Evolutionary conservation across 2,888 invertebrate species (phyloP), one percentile per base, ranked within the genome.

Genomic region (Cerceris rybyensis): DNA sequence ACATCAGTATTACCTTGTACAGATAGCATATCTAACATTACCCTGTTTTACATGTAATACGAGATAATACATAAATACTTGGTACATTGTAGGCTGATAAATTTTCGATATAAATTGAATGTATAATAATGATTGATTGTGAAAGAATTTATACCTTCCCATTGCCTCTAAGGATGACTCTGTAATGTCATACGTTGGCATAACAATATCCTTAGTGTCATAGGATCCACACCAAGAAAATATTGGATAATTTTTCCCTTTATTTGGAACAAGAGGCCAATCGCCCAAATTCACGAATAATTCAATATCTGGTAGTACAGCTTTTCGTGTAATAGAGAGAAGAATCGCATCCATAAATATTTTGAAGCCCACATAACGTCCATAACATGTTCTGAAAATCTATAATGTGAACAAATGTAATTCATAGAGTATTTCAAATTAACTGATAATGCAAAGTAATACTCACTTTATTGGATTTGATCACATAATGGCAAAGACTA

Each of bases 171-270:
- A 92, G 0, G 97, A 96, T 13, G 98, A 96, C 93, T 98, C 97
- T 0, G 98, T 98, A 60, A 99, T 94, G 91, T 99, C 98, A 93
- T 99, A 99, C 0, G 98, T 98, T 7, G 99, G 99, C 94, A 99
- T 94, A 42, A 98, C 95, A 90, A 99, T 98, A 92, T 99, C 99
- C 86, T 94, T 93, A 6, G 96, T 96, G 75, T 96, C 95, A 73
- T 95, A 94, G 80, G 98, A 98, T 0, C 98, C 98, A 93, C 99
- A 99, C 99, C 99, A 99, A 14, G 98, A 98, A 91, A 99, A 97
- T 78, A 99, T 95, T 1, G 99, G 98, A 80, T 88, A 88, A 59
- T 95, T 94, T 11, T 94, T 93, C 13, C 94, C 91, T 0, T 94
- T 94, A 73, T 94, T 93, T 16, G 91, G 90, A 1, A 96, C 95